Percentiles rank a stretch among this genome's conserved stretches.
These are phyloP conservation scores for Pollenia labialis DNA, from an alignment of 2,888 invertebrate genomes.

Conservation along the genomic window DNA sequence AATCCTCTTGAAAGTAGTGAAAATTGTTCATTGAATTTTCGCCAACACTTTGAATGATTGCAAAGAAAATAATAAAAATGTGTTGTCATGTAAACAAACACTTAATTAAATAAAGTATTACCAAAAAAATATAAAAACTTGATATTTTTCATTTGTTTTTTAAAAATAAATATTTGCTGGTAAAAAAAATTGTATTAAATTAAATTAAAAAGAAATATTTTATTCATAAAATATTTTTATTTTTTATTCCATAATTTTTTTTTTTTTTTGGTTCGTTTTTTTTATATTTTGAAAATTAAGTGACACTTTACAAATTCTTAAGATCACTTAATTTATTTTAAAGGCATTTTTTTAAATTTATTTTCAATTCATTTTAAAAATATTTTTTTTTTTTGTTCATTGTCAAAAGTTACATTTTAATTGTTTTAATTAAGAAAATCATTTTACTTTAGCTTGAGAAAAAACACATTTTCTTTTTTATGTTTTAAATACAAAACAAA, in stretches of 20 bases:
- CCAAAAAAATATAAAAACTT: slow-evolving; percentile 45
- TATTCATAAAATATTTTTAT: neutral
- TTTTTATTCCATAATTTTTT: slow-evolving; percentile 12
- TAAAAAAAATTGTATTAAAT: neutral
- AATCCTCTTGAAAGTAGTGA: neutral
- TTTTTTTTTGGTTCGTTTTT: neutral
- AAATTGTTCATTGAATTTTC: neutral
- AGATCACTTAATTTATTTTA: slow-evolving; percentile 18
- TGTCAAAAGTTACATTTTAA: slow-evolving; percentile 32
- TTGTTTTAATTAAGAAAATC: slow-evolving; percentile 1
- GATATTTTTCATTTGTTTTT: slow-evolving; percentile 42
- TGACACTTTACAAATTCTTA: slow-evolving; percentile 53
- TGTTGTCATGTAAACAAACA: slow-evolving; percentile 23
- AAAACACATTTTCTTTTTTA: slow-evolving; percentile 38
- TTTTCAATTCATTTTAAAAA: slow-evolving; percentile 21
- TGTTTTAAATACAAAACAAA: neutral
- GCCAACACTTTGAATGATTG: slow-evolving; percentile 23
- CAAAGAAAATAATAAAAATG: slow-evolving; percentile 22
- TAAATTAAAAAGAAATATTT: too few species aligned
- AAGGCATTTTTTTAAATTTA: neutral
- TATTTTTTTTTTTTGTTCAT: slow-evolving; percentile 7
- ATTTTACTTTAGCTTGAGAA: slow-evolving; percentile 20
- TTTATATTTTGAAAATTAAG: slow-evolving; percentile 23
- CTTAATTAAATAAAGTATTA: slow-evolving; percentile 36
- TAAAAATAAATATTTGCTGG: slow-evolving; percentile 11